These are phyloP conservation scores for Bujurquina vittata DNA, from an alignment of 2,113 vertebrate species.

Conservation along the genomic window DNA sequence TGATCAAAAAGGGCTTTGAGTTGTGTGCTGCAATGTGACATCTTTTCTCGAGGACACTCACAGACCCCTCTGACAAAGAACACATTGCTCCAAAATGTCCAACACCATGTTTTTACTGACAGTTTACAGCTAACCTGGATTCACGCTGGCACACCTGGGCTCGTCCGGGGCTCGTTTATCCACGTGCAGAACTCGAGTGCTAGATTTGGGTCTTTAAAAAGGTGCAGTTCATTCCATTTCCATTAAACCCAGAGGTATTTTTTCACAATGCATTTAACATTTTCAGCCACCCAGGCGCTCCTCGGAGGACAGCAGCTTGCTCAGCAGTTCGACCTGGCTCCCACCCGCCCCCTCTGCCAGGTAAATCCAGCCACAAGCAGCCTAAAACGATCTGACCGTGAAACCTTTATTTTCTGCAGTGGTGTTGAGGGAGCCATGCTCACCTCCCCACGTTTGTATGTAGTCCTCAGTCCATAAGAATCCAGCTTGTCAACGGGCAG, in stretches of 20 bases:
- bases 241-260: slow-evolving; percentile 24
- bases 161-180: background rate
- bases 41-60: background rate
- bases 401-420: slow-evolving; percentile 36
- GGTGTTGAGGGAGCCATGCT: background rate
- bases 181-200: background rate
- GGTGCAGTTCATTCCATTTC: background rate
- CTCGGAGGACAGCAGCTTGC: background rate
- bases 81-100: background rate
- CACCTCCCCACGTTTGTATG: background rate
- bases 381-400: slow-evolving; percentile 14
- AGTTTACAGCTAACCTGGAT: background rate
- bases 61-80: background rate
- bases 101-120: background rate
- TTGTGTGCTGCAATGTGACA: background rate
- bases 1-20: fast-evolving
- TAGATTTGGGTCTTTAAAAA: background rate
- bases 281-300: background rate
- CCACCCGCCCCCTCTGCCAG: background rate
- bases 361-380: slow-evolving; percentile 40
- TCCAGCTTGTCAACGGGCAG: slow-evolving; percentile 19
- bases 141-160: background rate
- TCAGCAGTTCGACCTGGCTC: slow-evolving; percentile 1
- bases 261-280: slow-evolving; percentile 8
- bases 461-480: background rate